Conservation (phyloP, 2,113 vertebrate species). For the Uropsilus gracilis region DNA sequence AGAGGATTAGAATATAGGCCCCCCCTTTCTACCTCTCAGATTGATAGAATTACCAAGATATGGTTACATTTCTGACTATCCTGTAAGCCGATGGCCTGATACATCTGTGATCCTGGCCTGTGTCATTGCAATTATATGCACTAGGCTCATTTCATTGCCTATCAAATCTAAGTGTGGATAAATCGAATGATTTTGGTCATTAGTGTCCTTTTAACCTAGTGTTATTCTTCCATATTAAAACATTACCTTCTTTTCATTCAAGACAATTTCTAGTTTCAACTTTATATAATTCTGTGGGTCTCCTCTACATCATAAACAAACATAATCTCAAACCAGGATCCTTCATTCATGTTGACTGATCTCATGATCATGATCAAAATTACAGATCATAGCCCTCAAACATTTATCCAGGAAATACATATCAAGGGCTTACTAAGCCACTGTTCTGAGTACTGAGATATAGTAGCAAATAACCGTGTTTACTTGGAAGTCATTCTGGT, state of each 20-base stretch:
- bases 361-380: not conserved
- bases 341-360: not conserved
- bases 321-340: not conserved
- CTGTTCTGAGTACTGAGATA: not conserved
- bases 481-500: not conserved
- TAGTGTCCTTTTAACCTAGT: not conserved
- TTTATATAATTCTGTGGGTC: not conserved
- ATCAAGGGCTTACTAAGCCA: not conserved
- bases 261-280: not conserved
- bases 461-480: not conserved
- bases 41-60: not conserved
- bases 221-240: not conserved
- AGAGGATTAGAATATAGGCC: not conserved
- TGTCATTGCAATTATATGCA: not conserved
- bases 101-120: not conserved
- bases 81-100: not conserved
- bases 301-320: not conserved
- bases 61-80: not conserved
- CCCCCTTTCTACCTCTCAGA: fast-evolving
- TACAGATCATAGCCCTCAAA: not conserved
- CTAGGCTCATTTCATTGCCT: not conserved
- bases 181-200: not conserved
- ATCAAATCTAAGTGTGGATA: not conserved
- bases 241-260: not conserved
- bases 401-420: not conserved